A percentile compares a stretch with the other conserved stretches of the same genome.
These are phyloP conservation scores for Trematomus loennbergii DNA, from an alignment of 2,113 vertebrate genomes.

Conservation along the genomic window DNA sequence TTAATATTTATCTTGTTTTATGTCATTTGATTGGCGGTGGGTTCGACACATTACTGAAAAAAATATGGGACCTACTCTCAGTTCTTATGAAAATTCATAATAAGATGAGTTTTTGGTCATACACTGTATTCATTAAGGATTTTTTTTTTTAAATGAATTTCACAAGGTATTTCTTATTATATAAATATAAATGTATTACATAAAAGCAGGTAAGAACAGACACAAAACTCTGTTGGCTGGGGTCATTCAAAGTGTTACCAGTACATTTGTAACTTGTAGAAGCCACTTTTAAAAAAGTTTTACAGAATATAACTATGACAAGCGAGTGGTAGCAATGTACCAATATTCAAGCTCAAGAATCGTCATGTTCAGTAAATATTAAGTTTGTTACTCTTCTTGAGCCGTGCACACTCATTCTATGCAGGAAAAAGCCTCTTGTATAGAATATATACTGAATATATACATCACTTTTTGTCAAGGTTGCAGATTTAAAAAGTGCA, in stretches of 20 bases:
- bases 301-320: slow-evolving; percentile 38
- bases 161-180: not conserved
- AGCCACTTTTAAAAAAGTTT: slow-evolving; percentile 51
- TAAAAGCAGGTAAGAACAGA: slow-evolving; percentile 8
- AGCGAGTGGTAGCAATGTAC: slow-evolving; percentile 35
- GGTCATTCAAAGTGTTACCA: slow-evolving; percentile 38
- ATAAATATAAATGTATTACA: not conserved
- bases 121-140: not conserved
- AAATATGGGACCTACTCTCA: not conserved
- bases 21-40: not conserved
- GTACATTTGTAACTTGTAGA: slow-evolving; percentile 39
- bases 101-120: not conserved
- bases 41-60: not conserved
- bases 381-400: slow-evolving; percentile 12
- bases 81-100: not conserved
- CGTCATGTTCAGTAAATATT: not conserved
- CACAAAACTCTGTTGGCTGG: slow-evolving; percentile 37
- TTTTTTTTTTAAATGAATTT: not conserved
- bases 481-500: slow-evolving; percentile 70
- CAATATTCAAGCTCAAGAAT: slow-evolving; percentile 28
- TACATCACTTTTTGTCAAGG: slow-evolving; percentile 55
- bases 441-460: slow-evolving; percentile 62
- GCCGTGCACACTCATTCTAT: slow-evolving; percentile 29
- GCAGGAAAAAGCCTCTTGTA: slow-evolving; percentile 53
- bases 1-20: not conserved